Conservation (phyloP, 2,113 vertebrate genomes). For the Syngnathus typhle region DNA sequence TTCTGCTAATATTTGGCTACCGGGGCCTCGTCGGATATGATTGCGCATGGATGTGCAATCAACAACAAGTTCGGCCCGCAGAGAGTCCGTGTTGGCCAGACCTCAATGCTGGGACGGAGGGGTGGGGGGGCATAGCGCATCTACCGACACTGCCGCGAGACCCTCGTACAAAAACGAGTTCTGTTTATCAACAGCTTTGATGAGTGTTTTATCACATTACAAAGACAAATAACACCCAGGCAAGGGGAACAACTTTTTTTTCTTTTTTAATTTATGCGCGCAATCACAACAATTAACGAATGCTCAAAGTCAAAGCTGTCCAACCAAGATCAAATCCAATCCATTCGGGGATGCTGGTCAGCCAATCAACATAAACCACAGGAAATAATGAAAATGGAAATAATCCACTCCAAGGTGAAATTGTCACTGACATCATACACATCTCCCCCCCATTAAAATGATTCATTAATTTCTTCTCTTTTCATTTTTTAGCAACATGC, state of each 20-base stretch:
- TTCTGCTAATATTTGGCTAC: slow-evolving; percentile 12
- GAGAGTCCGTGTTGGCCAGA: slow-evolving; percentile 31
- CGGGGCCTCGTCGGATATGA: background rate
- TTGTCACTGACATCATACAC: background rate
- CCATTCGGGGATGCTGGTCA: background rate
- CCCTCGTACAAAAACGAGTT: slow-evolving; percentile 34
- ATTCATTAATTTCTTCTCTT: background rate
- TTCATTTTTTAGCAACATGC: background rate
- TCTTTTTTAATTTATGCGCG: slow-evolving; percentile 64
- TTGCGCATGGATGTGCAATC: background rate
- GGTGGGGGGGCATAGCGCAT: slow-evolving; percentile 6
- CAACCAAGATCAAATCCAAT: background rate
- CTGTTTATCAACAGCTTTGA: slow-evolving; percentile 58
- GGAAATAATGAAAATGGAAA: background rate
- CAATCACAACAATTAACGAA: slow-evolving; percentile 48
- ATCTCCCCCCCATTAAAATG: no score
- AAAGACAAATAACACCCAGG: slow-evolving; percentile 53
- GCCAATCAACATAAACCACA: background rate
- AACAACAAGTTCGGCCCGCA: slow-evolving; percentile 20
- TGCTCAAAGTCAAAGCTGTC: slow-evolving; percentile 61
- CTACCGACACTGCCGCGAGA: slow-evolving; percentile 29
- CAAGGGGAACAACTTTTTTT: slow-evolving; percentile 51
- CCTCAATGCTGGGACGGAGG: slow-evolving; percentile 39
- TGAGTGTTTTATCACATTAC: slow-evolving; percentile 52
- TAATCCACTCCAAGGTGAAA: background rate